A percentile compares a stretch with the other conserved stretches of the same genome.
Conservation (phyloP, 1,140 invertebrate genomes). For the Danaus melanippus region DNA sequence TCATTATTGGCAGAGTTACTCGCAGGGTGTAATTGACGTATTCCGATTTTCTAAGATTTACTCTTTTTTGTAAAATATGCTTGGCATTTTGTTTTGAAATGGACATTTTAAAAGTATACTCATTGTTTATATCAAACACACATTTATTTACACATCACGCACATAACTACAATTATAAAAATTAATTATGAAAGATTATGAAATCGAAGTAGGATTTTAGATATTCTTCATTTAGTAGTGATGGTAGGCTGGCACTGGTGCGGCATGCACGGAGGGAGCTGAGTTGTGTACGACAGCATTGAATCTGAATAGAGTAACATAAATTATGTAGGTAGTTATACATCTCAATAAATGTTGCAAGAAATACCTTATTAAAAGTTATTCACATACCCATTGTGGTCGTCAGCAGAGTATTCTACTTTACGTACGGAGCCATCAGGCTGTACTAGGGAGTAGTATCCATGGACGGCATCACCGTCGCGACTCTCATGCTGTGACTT, state of each 20-base stretch:
- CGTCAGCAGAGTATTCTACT: constrained; percentile 62
- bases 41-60: no score
- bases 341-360: background rate
- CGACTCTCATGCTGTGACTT: constrained; percentile 49
- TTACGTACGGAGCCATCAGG: constrained; percentile 63
- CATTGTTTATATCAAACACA: constrained; percentile 1
- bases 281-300: constrained; percentile 62
- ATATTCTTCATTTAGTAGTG: constrained; percentile 24
- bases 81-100: no score
- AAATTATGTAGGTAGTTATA: background rate
- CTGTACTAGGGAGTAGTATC: constrained; percentile 54
- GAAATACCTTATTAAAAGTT: background rate
- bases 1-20: no score
- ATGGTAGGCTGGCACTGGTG: constrained; percentile 32
- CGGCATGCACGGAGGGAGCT: constrained; percentile 39
- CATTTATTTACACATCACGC: constrained; percentile 11
- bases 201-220: constrained; percentile 1
- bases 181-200: constrained; percentile 1
- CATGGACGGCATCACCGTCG: constrained; percentile 52
- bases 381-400: constrained; percentile 38
- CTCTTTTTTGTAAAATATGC: no score
- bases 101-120: no score
- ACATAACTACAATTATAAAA: constrained; percentile 20
- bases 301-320: constrained; percentile 37
- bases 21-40: no score